phyloP scores from a whole-genome alignment of 2,888 invertebrate genomes.

The Notodonta ziczac region DNA sequence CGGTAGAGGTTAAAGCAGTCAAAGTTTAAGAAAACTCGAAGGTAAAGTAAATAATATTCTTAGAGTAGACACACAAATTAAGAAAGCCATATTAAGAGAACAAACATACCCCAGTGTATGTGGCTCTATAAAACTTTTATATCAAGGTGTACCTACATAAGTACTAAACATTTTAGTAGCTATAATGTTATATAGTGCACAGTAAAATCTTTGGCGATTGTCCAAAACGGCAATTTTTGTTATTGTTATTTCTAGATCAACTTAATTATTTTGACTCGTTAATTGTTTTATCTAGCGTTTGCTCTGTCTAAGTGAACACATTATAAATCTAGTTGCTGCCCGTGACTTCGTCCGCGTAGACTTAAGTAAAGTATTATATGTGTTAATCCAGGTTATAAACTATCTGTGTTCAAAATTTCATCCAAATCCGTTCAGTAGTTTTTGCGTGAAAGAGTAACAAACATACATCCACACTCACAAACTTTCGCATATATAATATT shows the following conservation, averaged over 20 bases:
- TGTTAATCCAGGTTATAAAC: no score
- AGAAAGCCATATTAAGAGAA: background rate
- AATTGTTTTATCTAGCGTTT: no score
- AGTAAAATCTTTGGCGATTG: slow-evolving; percentile 21
- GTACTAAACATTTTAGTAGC: slow-evolving; percentile 17
- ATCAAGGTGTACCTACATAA: slow-evolving; percentile 11
- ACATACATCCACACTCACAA: no score
- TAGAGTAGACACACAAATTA: background rate
- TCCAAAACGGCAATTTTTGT: slow-evolving; percentile 30
- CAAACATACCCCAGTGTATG: slow-evolving; percentile 2
- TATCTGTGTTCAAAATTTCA: no score
- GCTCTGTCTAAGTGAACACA: no score
- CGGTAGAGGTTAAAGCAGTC: no score
- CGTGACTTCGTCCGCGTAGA: no score
- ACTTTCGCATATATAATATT: no score
- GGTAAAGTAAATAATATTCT: background rate
- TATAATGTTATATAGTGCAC: slow-evolving; percentile 12
- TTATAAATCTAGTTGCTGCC: no score
- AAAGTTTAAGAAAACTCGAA: background rate
- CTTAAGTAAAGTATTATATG: no score
- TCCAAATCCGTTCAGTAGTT: no score
- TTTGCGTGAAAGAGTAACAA: no score
- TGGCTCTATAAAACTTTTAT: slow-evolving; percentile 14
- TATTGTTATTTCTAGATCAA: slow-evolving; percentile 17
- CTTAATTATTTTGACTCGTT: background rate